Conservation (phyloP, 2,797 vertebrate genomes). For the Caiman crocodilus region DNA sequence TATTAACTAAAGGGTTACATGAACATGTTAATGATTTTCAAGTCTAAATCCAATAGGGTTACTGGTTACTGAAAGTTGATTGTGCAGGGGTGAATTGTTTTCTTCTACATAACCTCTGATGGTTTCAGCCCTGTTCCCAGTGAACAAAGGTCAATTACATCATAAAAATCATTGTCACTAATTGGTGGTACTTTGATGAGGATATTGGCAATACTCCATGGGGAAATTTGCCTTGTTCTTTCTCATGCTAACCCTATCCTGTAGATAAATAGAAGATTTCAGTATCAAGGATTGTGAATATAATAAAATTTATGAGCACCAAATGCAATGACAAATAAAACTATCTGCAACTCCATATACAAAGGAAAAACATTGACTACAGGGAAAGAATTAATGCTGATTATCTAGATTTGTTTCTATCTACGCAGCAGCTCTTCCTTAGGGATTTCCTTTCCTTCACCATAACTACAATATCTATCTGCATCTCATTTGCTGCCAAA, state of each 20-base stretch:
- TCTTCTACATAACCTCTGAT: not conserved
- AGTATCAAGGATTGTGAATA: not conserved
- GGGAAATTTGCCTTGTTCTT: not conserved
- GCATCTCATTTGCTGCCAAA: not conserved
- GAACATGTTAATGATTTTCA: constrained; percentile 20
- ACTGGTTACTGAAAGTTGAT: not conserved
- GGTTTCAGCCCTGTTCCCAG: not conserved
- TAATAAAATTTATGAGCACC: not conserved
- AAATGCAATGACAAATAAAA: not conserved
- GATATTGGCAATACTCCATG: fast-evolving
- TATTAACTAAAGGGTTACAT: not conserved
- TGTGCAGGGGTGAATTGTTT: not conserved
- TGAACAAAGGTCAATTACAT: not conserved
- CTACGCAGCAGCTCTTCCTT: not conserved
- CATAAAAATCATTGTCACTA: constrained; percentile 12
- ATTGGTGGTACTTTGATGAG: not conserved
- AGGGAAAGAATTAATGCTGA: not conserved
- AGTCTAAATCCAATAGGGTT: not conserved
- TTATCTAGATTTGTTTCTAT: not conserved
- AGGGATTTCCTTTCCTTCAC: not conserved
- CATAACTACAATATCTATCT: not conserved
- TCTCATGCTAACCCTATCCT: not conserved
- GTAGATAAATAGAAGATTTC: not conserved
- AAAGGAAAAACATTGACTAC: not conserved
- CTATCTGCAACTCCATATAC: not conserved